phyloP scores from a whole-genome alignment of 2,797 vertebrate species.

The Naso thynnoides region DNA sequence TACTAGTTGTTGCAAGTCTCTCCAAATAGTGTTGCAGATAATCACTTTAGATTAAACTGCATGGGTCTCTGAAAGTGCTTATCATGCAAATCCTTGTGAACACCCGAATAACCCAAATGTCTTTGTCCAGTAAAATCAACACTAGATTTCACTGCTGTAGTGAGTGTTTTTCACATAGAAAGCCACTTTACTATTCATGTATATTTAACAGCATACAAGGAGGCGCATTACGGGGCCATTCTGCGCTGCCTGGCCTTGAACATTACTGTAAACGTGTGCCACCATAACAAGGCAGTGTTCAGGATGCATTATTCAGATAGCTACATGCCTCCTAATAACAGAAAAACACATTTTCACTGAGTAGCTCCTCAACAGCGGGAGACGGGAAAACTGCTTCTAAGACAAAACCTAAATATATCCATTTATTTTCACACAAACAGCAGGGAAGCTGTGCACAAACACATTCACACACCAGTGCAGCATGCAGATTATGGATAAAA shows the following conservation, averaged over 20 bases:
- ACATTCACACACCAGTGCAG: conserved; percentile 11
- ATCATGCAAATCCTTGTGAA: conserved; percentile 33
- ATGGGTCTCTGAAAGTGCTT: conserved; percentile 15
- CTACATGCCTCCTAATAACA: conserved; percentile 64
- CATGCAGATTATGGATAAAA: conserved; percentile 13
- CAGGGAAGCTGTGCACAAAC: conserved; percentile 10
- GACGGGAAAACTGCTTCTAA: conserved; percentile 60
- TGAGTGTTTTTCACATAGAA: conserved; percentile 66
- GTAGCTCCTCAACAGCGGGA: conserved; percentile 50
- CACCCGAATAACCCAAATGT: conserved; percentile 38
- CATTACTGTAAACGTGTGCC: conserved; percentile 39
- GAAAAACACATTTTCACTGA: conserved; percentile 59
- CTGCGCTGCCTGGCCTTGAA: conserved; percentile 45
- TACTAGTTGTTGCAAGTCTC: background rate
- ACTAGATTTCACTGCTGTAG: conserved; percentile 14
- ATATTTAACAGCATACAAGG: conserved; percentile 67
- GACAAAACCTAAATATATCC: conserved; percentile 67
- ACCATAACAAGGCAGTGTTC: conserved; percentile 42
- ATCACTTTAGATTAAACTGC: background rate
- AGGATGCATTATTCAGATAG: conserved; percentile 76
- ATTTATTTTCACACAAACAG: conserved; percentile 47
- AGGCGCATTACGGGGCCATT: conserved; percentile 39
- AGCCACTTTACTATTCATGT: conserved; percentile 68
- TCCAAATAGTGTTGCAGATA: background rate
- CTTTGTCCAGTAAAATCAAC: conserved; percentile 17